Percentiles rank a stretch among this genome's conserved stretches.
Conservation (phyloP, 2,888 invertebrate genomes). For the Agrochola macilenta region DNA sequence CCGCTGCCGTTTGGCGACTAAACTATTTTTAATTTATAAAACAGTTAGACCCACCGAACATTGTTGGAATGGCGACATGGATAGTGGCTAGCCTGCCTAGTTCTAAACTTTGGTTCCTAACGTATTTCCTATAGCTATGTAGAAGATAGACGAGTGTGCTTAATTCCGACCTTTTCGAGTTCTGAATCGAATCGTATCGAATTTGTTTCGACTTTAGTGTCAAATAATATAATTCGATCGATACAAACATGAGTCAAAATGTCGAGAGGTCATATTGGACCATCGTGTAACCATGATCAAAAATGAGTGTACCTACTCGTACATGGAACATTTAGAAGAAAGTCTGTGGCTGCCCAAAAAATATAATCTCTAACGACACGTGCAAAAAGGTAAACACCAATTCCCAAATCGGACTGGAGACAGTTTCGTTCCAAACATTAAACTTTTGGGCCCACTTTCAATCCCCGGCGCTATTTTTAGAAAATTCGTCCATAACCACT, state of each 20-base stretch:
- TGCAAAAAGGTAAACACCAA: conserved; percentile 38
- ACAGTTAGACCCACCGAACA: conserved; percentile 48
- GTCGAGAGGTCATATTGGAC: background rate
- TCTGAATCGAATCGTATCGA: background rate
- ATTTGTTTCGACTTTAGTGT: conserved; percentile 10
- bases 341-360: conserved; percentile 9
- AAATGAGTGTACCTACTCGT: background rate
- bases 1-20: conserved; percentile 47
- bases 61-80: conserved; percentile 50
- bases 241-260: conserved; percentile 1
- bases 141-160: background rate
- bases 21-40: conserved; percentile 67
- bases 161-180: background rate
- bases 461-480: conserved; percentile 58
- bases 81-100: conserved; percentile 37
- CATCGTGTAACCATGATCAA: background rate
- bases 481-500: conserved; percentile 40
- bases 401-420: conserved; percentile 29
- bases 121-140: background rate
- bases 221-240: conserved; percentile 11
- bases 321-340: background rate
- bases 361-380: conserved; percentile 17
- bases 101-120: conserved; percentile 30
- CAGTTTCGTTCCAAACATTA: conserved; percentile 35
- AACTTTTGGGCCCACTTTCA: conserved; percentile 51